Evolutionary conservation across 1,140 invertebrate genomes (phyloP).

Genomic region (Caerostris extrusa): DNA sequence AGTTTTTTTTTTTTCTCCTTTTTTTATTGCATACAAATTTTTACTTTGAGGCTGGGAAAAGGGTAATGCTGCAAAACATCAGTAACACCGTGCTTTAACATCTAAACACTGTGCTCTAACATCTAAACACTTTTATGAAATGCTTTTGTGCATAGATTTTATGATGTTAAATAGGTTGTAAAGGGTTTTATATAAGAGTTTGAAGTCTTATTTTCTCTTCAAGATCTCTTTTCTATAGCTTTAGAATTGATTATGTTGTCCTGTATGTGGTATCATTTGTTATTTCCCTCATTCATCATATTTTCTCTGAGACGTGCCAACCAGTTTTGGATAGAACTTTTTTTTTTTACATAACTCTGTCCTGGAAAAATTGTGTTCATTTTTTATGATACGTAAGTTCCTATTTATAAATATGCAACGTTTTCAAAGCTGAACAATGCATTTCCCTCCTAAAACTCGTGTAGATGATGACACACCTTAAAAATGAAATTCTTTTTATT

Average conservation of each 20-base stretch:
- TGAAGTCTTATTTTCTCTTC: not conserved
- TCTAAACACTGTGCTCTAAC: not conserved
- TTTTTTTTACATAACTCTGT: not conserved
- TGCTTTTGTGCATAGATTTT: constrained; percentile 3
- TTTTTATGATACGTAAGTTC: not conserved
- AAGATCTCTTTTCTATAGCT: not conserved
- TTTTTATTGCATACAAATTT: not conserved
- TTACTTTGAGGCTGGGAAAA: not conserved
- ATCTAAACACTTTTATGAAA: not conserved
- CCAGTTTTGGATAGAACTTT: not conserved
- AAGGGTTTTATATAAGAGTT: not conserved
- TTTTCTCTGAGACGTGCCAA: not conserved
- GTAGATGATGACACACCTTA: constrained; percentile 1
- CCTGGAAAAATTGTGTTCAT: not conserved
- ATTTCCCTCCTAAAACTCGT: not conserved
- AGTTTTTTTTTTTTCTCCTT: not conserved
- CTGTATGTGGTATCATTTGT: not conserved
- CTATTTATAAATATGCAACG: constrained; percentile 9
- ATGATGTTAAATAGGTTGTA: constrained; percentile 1
- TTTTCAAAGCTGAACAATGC: constrained; percentile 7
- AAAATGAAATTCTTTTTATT: not conserved
- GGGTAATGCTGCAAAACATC: not conserved
- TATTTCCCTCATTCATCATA: not conserved
- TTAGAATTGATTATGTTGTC: not conserved
- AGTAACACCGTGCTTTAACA: not conserved